phyloP scores from a whole-genome alignment of 2,888 invertebrate species.

The Apeira syringaria region DNA sequence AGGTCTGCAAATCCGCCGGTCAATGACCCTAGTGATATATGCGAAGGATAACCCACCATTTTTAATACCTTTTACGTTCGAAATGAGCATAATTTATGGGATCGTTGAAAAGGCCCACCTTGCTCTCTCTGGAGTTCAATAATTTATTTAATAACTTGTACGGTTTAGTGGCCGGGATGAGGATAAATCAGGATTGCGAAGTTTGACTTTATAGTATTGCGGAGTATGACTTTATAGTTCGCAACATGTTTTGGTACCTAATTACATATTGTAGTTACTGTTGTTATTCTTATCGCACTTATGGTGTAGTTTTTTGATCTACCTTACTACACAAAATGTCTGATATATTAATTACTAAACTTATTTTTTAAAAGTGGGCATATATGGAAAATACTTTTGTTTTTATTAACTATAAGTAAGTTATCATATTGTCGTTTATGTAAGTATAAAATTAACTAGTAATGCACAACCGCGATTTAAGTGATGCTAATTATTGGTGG shows the following conservation, averaged over 20 bases:
- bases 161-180: conserved; percentile 23
- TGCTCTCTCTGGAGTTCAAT: conserved; percentile 12
- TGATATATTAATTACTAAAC: too few species aligned
- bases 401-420: too few species aligned
- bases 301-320: too few species aligned
- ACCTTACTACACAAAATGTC: too few species aligned
- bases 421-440: too few species aligned
- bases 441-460: too few species aligned
- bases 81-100: conserved; percentile 33
- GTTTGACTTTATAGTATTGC: not conserved
- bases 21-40: conserved; percentile 59
- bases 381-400: too few species aligned
- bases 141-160: conserved; percentile 1
- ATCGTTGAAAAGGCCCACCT: conserved; percentile 20
- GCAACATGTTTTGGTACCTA: not conserved
- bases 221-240: not conserved
- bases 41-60: conserved; percentile 35
- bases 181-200: conserved; percentile 1
- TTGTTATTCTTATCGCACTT: too few species aligned
- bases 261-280: too few species aligned
- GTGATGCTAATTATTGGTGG: too few species aligned
- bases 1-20: conserved; percentile 66
- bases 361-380: too few species aligned
- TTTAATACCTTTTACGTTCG: conserved; percentile 32
- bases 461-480: too few species aligned